Percentiles rank a stretch among this genome's conserved stretches.
phyloP scores from a whole-genome alignment of 2,888 invertebrate species.

The Spisula subtruncata region DNA sequence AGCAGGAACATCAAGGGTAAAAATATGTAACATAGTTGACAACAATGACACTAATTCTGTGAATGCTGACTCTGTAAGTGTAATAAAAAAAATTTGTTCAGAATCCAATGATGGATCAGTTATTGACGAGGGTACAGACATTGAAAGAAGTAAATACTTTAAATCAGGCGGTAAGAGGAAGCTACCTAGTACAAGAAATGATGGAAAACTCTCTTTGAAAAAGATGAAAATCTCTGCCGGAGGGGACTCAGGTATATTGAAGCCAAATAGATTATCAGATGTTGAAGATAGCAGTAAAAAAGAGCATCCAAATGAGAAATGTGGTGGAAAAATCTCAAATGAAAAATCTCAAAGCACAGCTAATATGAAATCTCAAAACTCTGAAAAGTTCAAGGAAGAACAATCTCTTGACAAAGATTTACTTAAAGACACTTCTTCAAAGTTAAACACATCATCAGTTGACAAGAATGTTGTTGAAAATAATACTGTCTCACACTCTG shows the following conservation, averaged over 20 bases:
- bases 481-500: not conserved
- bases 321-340: not conserved
- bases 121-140: conserved; percentile 16
- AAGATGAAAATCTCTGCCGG: not conserved
- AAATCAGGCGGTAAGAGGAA: not conserved
- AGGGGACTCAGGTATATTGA: not conserved
- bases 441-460: not conserved
- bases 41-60: not conserved
- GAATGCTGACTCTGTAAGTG: not conserved
- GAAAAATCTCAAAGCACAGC: not conserved
- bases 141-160: conserved; percentile 32
- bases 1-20: not conserved
- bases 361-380: not conserved
- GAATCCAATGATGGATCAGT: conserved; percentile 17
- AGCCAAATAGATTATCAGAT: not conserved
- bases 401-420: not conserved
- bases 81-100: not conserved
- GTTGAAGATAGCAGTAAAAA: not conserved
- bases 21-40: not conserved
- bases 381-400: not conserved
- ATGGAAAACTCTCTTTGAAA: not conserved
- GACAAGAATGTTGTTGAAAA: not conserved
- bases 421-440: not conserved
- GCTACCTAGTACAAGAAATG: not conserved
- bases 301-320: not conserved